Percentiles rank a stretch among this genome's conserved stretches.
Evolutionary conservation across 1,140 invertebrate species (phyloP).

Genomic region (Neodiprion lecontei): DNA sequence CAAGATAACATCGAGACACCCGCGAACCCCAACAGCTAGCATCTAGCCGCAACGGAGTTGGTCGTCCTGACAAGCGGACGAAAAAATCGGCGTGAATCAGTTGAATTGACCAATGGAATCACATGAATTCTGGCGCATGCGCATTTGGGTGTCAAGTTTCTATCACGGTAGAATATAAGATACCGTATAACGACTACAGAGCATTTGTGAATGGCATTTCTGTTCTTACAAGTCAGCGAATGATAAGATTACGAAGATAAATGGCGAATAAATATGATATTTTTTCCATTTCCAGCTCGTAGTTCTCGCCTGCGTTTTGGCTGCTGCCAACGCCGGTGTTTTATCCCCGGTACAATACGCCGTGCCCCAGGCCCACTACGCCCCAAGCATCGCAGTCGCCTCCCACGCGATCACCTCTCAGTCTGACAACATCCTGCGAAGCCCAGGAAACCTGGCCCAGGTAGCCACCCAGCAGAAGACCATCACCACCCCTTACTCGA

Average conservation of each 20-base stretch:
- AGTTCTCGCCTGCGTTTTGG: slow-evolving; percentile 55
- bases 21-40: too few species aligned
- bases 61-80: too few species aligned
- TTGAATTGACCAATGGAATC: too few species aligned
- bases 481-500: slow-evolving; percentile 73
- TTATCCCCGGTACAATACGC: slow-evolving; percentile 41
- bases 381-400: slow-evolving; percentile 42
- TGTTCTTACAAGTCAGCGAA: neutral
- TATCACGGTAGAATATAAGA: too few species aligned
- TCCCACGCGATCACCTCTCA: slow-evolving; percentile 67
- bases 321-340: slow-evolving; percentile 51
- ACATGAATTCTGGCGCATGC: too few species aligned
- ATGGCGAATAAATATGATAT: neutral
- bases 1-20: too few species aligned
- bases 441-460: slow-evolving; percentile 69
- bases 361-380: slow-evolving; percentile 54
- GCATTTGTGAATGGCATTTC: neutral
- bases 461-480: slow-evolving; percentile 70
- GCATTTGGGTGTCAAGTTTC: too few species aligned
- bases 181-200: too few species aligned
- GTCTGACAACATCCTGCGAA: slow-evolving; percentile 68
- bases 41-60: too few species aligned
- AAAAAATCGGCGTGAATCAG: too few species aligned
- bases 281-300: slow-evolving; percentile 55
- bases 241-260: neutral